Evolutionary conservation across 2,113 vertebrate species (phyloP).

Genomic region (Sceloporus tristichus): DNA sequence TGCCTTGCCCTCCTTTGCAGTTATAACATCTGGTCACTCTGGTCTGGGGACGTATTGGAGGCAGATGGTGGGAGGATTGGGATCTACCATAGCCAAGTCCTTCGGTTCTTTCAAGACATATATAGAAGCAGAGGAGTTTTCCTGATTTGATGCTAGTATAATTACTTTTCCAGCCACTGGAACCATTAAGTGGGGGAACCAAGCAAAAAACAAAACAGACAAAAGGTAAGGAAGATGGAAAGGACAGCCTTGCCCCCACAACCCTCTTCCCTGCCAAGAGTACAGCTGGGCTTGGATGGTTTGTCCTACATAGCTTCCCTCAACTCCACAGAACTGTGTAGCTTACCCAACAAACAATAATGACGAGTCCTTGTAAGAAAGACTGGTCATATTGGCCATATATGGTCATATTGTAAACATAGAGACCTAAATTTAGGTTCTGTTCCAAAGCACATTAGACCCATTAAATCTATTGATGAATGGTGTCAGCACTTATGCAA

Average conservation of each 20-base stretch:
- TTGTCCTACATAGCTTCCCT: background rate
- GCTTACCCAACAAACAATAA: background rate
- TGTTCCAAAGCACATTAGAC: too few species aligned
- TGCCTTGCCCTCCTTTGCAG: too few species aligned
- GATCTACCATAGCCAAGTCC: background rate
- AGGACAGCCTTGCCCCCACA: background rate
- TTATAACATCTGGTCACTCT: background rate
- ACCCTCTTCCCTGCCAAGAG: background rate
- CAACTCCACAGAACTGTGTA: too few species aligned
- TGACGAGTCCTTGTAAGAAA: background rate
- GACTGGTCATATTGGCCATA: background rate
- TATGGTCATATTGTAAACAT: background rate
- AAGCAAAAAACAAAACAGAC: background rate
- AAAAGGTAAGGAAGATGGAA: background rate
- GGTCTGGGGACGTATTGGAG: background rate
- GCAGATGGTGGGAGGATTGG: background rate
- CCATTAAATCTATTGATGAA: too few species aligned
- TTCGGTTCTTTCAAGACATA: background rate
- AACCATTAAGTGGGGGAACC: background rate
- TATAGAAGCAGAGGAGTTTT: background rate
- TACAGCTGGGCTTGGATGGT: background rate
- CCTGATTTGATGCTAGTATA: background rate
- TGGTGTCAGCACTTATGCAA: too few species aligned
- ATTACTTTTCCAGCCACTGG: background rate
- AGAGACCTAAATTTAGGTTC: too few species aligned